These are phyloP conservation scores for Lochmaea crataegi DNA, from an alignment of 2,888 invertebrate species.

Conservation along the genomic window DNA sequence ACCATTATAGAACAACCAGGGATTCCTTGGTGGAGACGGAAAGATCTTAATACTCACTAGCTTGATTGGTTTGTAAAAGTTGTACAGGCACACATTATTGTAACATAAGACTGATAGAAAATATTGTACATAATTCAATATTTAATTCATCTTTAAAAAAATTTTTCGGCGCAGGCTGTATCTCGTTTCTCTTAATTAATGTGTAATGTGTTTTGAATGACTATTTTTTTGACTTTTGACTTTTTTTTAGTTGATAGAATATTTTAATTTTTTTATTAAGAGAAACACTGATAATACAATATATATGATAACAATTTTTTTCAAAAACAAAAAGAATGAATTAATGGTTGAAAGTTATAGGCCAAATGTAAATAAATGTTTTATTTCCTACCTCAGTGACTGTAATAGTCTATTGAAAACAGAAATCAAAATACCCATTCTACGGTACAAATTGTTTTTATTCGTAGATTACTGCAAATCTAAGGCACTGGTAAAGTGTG, in stretches of 20 bases:
- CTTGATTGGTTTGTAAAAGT: constrained; percentile 34
- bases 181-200: too few relatives aligned
- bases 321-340: constrained; percentile 7
- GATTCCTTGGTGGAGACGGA: constrained; percentile 65
- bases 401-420: neutral
- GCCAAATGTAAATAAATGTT: constrained; percentile 20
- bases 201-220: neutral
- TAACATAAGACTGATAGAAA: constrained; percentile 25
- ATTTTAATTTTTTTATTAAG: neutral
- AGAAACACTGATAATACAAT: too few relatives aligned
- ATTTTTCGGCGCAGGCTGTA: too few relatives aligned
- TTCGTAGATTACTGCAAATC: too few relatives aligned
- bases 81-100: constrained; percentile 8
- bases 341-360: constrained; percentile 8
- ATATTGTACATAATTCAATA: neutral
- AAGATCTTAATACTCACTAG: constrained; percentile 54
- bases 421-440: neutral
- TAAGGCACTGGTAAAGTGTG: too few relatives aligned
- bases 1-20: constrained; percentile 60
- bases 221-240: too few relatives aligned
- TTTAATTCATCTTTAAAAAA: constrained; percentile 6
- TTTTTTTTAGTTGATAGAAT: too few relatives aligned
- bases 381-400: constrained; percentile 27
- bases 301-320: neutral
- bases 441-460: neutral